Percentiles rank a stretch among this genome's conserved stretches.
phyloP scores from a whole-genome alignment of 2,888 invertebrate genomes.

The Anarsia innoxiella region DNA sequence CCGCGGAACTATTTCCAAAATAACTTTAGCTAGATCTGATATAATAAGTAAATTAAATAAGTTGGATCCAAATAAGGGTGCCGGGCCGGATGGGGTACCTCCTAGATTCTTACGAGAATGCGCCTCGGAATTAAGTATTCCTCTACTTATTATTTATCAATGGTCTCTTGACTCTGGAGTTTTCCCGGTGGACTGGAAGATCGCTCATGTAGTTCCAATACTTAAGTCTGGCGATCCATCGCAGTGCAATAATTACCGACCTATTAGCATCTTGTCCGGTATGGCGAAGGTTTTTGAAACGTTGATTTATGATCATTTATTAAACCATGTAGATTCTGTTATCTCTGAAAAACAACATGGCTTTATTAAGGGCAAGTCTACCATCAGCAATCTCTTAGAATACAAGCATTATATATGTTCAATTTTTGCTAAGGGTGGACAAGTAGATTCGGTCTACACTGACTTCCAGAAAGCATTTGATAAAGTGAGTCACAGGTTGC shows the following conservation, averaged over 20 bases:
- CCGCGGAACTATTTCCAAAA: neutral
- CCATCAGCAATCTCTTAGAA: constrained; percentile 2
- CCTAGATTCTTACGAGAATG: neutral
- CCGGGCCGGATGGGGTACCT: constrained; percentile 1
- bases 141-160: neutral
- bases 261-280: constrained; percentile 1
- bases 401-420: constrained; percentile 4
- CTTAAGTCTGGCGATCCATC: neutral
- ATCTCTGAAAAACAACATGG: constrained; percentile 5
- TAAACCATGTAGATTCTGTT: neutral
- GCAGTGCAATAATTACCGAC: constrained; percentile 1
- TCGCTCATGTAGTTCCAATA: neutral
- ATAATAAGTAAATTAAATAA: neutral
- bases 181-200: neutral
- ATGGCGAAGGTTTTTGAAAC: constrained; percentile 1
- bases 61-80: neutral
- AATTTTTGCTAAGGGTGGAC: neutral
- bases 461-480: constrained; percentile 19
- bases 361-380: constrained; percentile 2
- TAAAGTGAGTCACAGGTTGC: constrained; percentile 16
- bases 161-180: neutral
- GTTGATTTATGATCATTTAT: neutral
- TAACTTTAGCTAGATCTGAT: neutral
- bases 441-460: constrained; percentile 2
- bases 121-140: neutral